A percentile compares a stretch with the other conserved stretches of the same genome.
phyloP scores from a whole-genome alignment of 2,113 vertebrate species.

The Cryptotis parvus region DNA sequence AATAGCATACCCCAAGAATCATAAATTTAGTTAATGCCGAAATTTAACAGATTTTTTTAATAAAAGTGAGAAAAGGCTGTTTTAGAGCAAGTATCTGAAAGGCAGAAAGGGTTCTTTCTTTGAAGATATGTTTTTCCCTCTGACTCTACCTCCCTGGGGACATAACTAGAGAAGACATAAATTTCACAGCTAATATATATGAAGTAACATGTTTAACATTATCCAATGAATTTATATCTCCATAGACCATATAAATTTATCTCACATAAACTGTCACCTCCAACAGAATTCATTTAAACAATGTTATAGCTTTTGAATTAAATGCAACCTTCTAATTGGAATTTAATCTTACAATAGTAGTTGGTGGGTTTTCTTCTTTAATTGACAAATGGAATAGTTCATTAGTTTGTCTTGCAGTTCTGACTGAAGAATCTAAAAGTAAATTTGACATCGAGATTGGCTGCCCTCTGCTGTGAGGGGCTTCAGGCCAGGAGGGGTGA shows the following conservation, averaged over 20 bases:
- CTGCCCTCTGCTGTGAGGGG: constrained; percentile 84
- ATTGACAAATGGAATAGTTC: constrained; percentile 93
- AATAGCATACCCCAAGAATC: constrained; percentile 76
- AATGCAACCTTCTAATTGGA: constrained; percentile 92
- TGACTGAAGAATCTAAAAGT: constrained; percentile 89
- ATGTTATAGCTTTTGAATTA: constrained; percentile 87
- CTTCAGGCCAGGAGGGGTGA: constrained; percentile 12
- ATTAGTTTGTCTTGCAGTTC: constrained; percentile 90
- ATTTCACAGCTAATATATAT: constrained; percentile 87
- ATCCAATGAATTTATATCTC: constrained; percentile 88
- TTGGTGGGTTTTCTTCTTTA: constrained; percentile 88
- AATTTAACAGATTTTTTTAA: constrained; percentile 67
- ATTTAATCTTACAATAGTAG: constrained; percentile 91
- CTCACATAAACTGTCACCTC: constrained; percentile 90
- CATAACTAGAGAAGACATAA: constrained; percentile 83
- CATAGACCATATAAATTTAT: constrained; percentile 88
- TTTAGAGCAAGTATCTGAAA: constrained; percentile 71
- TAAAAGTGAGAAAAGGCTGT: constrained; percentile 72
- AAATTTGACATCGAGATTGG: constrained; percentile 90
- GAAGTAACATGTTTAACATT: constrained; percentile 86
- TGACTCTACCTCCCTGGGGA: constrained; percentile 82
- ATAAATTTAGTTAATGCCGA: constrained; percentile 72
- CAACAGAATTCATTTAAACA: constrained; percentile 92
- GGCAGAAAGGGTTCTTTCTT: constrained; percentile 76
- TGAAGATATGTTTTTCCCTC: constrained; percentile 73